Evolutionary conservation across 2,888 invertebrate genomes (phyloP), one percentile per base, ranked within the genome.

Genomic region (Chloromyia formosa): DNA sequence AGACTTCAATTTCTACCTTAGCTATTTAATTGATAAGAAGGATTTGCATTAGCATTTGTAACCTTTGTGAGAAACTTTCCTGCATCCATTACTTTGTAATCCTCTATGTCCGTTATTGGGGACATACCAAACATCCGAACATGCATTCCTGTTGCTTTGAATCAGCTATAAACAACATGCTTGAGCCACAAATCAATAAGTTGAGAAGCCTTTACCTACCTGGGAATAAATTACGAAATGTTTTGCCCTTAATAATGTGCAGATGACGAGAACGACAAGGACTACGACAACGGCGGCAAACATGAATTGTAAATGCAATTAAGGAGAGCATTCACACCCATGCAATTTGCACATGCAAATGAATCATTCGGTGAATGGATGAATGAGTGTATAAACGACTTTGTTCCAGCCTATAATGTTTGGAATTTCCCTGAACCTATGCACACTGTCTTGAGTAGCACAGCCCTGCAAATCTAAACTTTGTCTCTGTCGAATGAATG

Each of bases 291-390:
- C 27, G 42, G 16, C 49, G 14, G 10, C 14, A n/a, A 49, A 66
- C 22, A 58, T 71, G 71, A 40, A 71, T 58, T 56, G 27, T 71
- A 71, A 71, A 71, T 71, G 71, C 71, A 71, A 71, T 71, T 71
- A 71, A 71, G 56, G 54, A 1, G 20, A 71, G 58, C 54, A 71
- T 71, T 71, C 71, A 71, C 22, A 54, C 71, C 58, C 58, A 16
- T 58, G 54, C 9, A 71, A 71, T 56, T 71, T 71, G 4, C 42
- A 58, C 40, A 71, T 71, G 71, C 71, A 71, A 71, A 71, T 71
- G 20, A 58, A 54, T n/a, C 42, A 58, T 54, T 40, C 42, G 5
- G 7, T 3, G 49, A 49, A 49, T 49, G 49, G 49, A 49, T 49
- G 49, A 49, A 49, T 49, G 49, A 12, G 10, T 3, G 27, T 4